Base-by-base conservation (phyloP, 2,797 vertebrate genomes). In the Peromyscus melanophrys region DNA sequence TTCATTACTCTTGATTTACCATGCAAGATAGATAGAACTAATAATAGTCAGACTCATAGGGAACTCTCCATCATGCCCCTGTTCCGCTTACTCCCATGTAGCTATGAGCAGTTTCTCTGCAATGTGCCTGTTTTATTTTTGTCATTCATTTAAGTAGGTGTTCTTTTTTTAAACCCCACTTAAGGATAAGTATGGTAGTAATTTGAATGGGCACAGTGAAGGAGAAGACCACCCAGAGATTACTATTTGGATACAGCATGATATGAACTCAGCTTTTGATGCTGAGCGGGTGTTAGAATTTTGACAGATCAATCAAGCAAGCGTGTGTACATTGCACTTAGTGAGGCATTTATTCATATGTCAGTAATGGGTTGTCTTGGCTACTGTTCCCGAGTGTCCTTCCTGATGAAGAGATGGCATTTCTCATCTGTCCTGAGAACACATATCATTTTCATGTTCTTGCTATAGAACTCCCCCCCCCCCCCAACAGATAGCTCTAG, bases 1-100 rank as follows among this genome's bases (percentile, higher is more conserved):
- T 95, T 90, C 96, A 96, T 97, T 97, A 95, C 93, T 97, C 97
- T 97, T 95, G 93, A 96, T 97, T 97, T 94, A 93, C 77, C 71
- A 75, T 31, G 61, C 61, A 92, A 94, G 89, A 83, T 90, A 94
- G 88, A 96, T 93, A 85, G 83, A 13, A 29, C 84, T 95, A 95
- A 93, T 97, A 95, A 94, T 88, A 97, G 94, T 67, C 86, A 27
- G 43, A 21, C 71, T 95, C 71, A 10, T 29, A 81, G 94, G 93
- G 90, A 83, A 93, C 23, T 57, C 87, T 90, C 59, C 29, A 85
- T 78, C 75, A 49, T 71, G 78, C 27, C 71, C 69, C 71, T 92
- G 96, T 95, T 71, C 80, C 92, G 23, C 67, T 95, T 89, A 65
- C 95, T 97, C 80, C 82, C 31, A 76, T 89, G 69, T 88, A 59